These are phyloP conservation scores for Asarcornis scutulata DNA, from an alignment of 2,113 vertebrate genomes.

Conservation along the genomic window DNA sequence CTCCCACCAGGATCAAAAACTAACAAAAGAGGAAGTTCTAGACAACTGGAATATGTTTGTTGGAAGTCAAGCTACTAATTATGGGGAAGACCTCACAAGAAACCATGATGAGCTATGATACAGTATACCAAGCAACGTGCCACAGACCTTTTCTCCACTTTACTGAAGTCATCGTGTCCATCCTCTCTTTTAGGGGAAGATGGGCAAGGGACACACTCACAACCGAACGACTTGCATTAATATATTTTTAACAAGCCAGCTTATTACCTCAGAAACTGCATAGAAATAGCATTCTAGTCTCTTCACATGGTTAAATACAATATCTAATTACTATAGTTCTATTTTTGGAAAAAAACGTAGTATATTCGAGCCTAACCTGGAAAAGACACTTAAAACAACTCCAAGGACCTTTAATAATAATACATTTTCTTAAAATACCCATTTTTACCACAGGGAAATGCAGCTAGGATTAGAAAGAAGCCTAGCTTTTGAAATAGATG, in stretches of 20 bases:
- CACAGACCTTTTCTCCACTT: neutral
- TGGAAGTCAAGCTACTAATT: slow-evolving; percentile 98
- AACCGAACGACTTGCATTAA: slow-evolving; percentile 18
- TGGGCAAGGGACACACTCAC: neutral
- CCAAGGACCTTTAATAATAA: neutral
- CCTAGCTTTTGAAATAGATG: neutral
- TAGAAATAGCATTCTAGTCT: slow-evolving; percentile 42
- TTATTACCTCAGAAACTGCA: slow-evolving; percentile 61
- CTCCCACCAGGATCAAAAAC: slow-evolving; percentile 86
- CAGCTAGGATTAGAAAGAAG: slow-evolving; percentile 21
- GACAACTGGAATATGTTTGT: slow-evolving; percentile 99
- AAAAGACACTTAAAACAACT: neutral
- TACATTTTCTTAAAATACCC: neutral
- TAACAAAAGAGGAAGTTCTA: slow-evolving; percentile 94
- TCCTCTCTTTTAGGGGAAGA: neutral
- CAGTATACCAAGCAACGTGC: neutral
- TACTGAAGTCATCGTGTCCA: neutral
- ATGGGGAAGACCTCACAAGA: slow-evolving; percentile 95
- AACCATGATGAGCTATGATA: slow-evolving; percentile 95
- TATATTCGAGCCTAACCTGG: neutral
- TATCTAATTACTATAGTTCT: slow-evolving; percentile 8
- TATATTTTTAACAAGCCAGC: slow-evolving; percentile 32
- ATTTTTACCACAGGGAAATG: neutral
- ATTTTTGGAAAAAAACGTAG: neutral
- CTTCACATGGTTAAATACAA: slow-evolving; percentile 29